Conservation (phyloP, 2,888 invertebrate species). For the Tenthredo distinguenda region DNA sequence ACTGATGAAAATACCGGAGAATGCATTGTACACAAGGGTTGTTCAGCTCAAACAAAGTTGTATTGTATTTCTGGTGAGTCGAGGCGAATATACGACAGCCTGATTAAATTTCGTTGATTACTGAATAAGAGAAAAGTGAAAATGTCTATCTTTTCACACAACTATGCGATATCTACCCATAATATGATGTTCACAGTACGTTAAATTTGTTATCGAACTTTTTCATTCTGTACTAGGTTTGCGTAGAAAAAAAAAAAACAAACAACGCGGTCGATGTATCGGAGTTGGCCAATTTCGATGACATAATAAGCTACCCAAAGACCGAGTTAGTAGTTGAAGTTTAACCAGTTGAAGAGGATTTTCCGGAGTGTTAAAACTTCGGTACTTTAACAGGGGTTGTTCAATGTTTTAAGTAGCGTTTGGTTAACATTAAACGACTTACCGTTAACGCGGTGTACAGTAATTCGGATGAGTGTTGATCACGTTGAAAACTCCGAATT, state of each 20-base stretch:
- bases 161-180: neutral
- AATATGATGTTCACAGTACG: neutral
- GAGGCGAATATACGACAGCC: neutral
- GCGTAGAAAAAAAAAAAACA: neutral
- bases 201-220: neutral
- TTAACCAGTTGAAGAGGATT: neutral
- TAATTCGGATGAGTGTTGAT: conserved; percentile 36
- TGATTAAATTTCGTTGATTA: conserved; percentile 13
- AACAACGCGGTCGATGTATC: neutral
- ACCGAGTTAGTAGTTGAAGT: conserved; percentile 8
- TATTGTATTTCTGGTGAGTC: neutral
- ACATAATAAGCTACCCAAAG: neutral
- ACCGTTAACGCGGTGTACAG: neutral
- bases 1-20: conserved; percentile 39
- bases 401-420: conserved; percentile 18
- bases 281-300: conserved; percentile 3
- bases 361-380: conserved; percentile 11
- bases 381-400: conserved; percentile 4
- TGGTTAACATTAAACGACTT: conserved; percentile 24
- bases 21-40: neutral
- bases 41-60: neutral
- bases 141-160: neutral
- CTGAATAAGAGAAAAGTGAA: neutral
- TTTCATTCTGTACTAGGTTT: neutral
- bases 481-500: conserved; percentile 37